These are phyloP conservation scores for Uromys caudimaculatus DNA, from an alignment of 2,797 vertebrate genomes.

Conservation along the genomic window DNA sequence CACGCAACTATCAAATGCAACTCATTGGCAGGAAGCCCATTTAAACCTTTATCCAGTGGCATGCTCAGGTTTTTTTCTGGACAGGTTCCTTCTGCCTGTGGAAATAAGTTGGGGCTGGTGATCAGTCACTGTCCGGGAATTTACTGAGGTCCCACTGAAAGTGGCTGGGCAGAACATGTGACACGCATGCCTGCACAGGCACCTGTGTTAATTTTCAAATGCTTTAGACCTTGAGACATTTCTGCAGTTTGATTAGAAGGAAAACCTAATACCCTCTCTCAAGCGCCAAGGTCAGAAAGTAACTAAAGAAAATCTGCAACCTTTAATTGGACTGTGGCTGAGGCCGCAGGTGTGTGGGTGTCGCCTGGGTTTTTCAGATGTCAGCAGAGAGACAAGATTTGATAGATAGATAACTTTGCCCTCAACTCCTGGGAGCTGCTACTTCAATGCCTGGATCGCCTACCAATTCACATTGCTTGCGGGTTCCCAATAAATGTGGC, in stretches of 20 bases:
- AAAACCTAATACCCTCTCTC: constrained; percentile 14
- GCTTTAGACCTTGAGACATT: constrained; percentile 16
- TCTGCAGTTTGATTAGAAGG: constrained; percentile 36
- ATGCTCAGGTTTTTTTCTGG: constrained; percentile 42
- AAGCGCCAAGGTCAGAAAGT: constrained; percentile 72
- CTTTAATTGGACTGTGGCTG: constrained; percentile 71
- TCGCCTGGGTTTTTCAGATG: constrained; percentile 67
- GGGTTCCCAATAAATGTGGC: neutral
- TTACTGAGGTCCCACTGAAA: constrained; percentile 27
- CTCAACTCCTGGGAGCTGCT: constrained; percentile 63
- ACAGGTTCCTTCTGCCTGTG: constrained; percentile 66
- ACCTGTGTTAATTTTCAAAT: constrained; percentile 30
- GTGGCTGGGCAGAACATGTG: neutral
- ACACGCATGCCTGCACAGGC: neutral
- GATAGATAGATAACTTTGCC: constrained; percentile 74
- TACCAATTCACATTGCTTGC: constrained; percentile 56
- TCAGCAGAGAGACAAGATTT: constrained; percentile 73
- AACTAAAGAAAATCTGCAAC: constrained; percentile 66
- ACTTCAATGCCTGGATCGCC: constrained; percentile 57
- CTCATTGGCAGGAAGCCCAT: constrained; percentile 71
- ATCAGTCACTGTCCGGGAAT: constrained; percentile 49
- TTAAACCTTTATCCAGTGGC: constrained; percentile 73
- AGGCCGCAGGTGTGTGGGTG: constrained; percentile 68
- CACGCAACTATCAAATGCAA: constrained; percentile 72
- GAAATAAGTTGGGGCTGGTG: constrained; percentile 38